These are phyloP conservation scores for Protonibea diacanthus DNA, from an alignment of 2,797 vertebrate species.

Conservation along the genomic window DNA sequence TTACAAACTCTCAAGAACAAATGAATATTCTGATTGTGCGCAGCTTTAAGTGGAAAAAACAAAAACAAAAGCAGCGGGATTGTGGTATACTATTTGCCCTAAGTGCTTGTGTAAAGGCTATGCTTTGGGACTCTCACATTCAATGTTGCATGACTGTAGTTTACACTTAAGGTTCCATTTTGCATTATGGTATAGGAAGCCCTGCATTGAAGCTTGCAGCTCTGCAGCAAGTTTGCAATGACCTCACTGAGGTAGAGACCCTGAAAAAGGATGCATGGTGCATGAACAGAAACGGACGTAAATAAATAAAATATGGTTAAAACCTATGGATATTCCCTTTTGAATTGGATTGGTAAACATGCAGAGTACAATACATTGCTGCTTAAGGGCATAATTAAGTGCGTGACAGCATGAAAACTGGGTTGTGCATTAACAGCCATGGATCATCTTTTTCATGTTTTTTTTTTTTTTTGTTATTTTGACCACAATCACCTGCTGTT, in stretches of 20 bases:
- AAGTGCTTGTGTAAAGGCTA: conserved; percentile 85
- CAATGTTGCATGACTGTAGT: conserved; percentile 79
- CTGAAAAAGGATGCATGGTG: conserved; percentile 82
- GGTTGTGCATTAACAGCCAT: conserved; percentile 82
- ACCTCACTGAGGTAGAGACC: conserved; percentile 89
- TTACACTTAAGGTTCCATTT: conserved; percentile 81
- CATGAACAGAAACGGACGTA: conserved; percentile 64
- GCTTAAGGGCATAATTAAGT: conserved; percentile 79
- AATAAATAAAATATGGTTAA: conserved; percentile 64
- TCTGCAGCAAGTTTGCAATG: conserved; percentile 85
- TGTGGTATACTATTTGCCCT: conserved; percentile 73
- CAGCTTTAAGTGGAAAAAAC: conserved; percentile 76
- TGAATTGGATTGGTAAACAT: conserved; percentile 73
- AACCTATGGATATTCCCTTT: conserved; percentile 73
- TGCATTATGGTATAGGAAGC: conserved; percentile 79
- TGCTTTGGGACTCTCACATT: conserved; percentile 83
- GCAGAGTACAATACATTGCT: conserved; percentile 79
- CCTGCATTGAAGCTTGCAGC: conserved; percentile 82
- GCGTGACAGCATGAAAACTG: conserved; percentile 76
- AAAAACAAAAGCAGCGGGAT: conserved; percentile 63
- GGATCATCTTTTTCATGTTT: conserved; percentile 48
- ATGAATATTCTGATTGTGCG: conserved; percentile 85
- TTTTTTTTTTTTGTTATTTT: conserved; percentile 21
- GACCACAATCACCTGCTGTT: conserved; percentile 66
- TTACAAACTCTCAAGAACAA: conserved; percentile 51